Base-by-base conservation (phyloP, 2,113 vertebrate genomes). In the Coptodon rendalli region DNA sequence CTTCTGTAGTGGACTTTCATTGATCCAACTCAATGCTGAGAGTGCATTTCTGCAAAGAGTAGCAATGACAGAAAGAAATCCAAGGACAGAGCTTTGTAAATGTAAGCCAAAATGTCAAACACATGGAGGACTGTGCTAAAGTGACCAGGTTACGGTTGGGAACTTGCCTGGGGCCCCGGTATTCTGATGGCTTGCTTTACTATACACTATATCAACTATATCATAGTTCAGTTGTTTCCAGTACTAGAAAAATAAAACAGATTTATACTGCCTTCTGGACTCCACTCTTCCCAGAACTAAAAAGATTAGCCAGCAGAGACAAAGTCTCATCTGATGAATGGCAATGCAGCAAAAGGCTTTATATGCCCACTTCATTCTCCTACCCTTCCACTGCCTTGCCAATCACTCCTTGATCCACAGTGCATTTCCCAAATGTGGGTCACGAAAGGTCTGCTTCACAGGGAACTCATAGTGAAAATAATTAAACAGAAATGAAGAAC, bases 271-370 rank as follows among this genome's bases (percentile, higher is more conserved):
- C 31, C 59, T 24, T 80, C 86, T 59, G 57, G 63, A 90, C 89
- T 91, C 57, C 83, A 79, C 87, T 87, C 88, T 82, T 66, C 43
- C 59, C 88, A 84, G 83, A 29, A 78, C 40, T 83, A 91, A 86
- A 91, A 79, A 85, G 48, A 93, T 93, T 91, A 86, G 86, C 84
- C 53, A 90, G 86, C 68, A 85, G 91, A 81, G 59, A 85, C 43
- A 84, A 87, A 89, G 61, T 53, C 82, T 89, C 73, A 84, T 88
- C 61, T 78, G 73, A 86, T 66, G 76, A 93, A 92, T 63, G 82
- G 22, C 89, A 88, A 81, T 73, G 81, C 83, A 92, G 87, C 80
- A 68, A 86, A 73, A 53, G 17, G 45, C 27, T 78, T 48, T 7
- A 57, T 56, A 71, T 56, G 57, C 43, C 80, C 63, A 78, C 48